Evolutionary conservation across 2,888 invertebrate genomes (phyloP).

Genomic region (Microctonus brassicae): DNA sequence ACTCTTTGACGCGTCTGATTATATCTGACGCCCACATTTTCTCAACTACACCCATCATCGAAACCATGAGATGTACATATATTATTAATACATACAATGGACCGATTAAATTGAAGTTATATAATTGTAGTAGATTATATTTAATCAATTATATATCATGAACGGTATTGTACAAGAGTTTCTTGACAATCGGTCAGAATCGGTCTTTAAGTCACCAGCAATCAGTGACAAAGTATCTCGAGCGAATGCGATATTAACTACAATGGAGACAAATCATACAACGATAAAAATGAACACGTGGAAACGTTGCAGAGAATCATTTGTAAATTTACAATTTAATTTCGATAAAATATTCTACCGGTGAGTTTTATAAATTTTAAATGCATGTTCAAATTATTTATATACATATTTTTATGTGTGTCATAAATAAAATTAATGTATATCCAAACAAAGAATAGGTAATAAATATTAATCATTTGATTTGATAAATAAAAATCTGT

Average conservation of each 20-base stretch:
- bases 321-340: conserved; percentile 49
- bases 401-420: not conserved
- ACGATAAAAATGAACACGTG: conserved; percentile 42
- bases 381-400: not conserved
- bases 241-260: conserved; percentile 28
- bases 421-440: too few relatives aligned
- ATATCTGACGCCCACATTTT: conserved; percentile 5
- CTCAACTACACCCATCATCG: not conserved
- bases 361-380: conserved; percentile 47
- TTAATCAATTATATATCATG: conserved; percentile 21
- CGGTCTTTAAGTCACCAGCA: conserved; percentile 46
- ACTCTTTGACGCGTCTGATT: not conserved
- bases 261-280: conserved; percentile 46
- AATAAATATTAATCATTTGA: too few relatives aligned
- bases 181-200: conserved; percentile 1
- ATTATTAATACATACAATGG: conserved; percentile 14
- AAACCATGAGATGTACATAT: not conserved
- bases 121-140: conserved; percentile 25
- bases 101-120: conserved; percentile 11
- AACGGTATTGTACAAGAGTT: not conserved
- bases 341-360: conserved; percentile 54
- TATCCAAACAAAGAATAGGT: too few relatives aligned
- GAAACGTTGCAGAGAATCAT: conserved; percentile 46
- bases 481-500: not conserved
- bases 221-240: conserved; percentile 44